phyloP scores from a whole-genome alignment of 1,140 invertebrate species.

The Bicyclus anynana region DNA sequence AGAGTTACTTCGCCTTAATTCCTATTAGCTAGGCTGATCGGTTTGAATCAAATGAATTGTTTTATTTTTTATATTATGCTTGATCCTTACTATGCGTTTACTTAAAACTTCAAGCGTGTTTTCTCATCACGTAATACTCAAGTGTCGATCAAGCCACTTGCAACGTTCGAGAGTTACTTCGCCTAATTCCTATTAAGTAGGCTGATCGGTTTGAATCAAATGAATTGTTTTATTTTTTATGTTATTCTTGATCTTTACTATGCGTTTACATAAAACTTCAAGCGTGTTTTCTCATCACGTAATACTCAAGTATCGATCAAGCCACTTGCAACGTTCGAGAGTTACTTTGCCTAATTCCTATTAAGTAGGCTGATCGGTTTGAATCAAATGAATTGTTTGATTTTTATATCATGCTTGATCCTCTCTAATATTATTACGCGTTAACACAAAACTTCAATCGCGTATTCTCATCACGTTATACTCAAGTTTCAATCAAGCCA shows the following conservation, averaged over 20 bases:
- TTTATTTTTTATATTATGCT: too few relatives aligned
- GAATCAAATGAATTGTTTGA: background rate
- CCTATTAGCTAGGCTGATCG: too few relatives aligned
- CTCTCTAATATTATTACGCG: too few relatives aligned
- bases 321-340: conserved; percentile 47
- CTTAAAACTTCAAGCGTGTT: conserved; percentile 64
- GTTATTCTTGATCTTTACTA: too few relatives aligned
- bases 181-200: conserved; percentile 4
- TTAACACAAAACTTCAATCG: too few relatives aligned
- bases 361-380: background rate
- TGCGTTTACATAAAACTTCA: conserved; percentile 65
- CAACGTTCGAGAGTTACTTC: conserved; percentile 40
- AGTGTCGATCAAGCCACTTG: conserved; percentile 50
- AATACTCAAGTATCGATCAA: conserved; percentile 50
- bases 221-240: too few relatives aligned
- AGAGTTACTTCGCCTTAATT: too few relatives aligned
- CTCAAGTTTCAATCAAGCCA: too few relatives aligned
- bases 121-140: conserved; percentile 57
- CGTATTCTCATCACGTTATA: too few relatives aligned
- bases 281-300: conserved; percentile 61
- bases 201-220: background rate
- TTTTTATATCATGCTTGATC: too few relatives aligned
- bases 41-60: too few relatives aligned
- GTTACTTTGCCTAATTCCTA: conserved; percentile 19
- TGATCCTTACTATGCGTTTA: too few relatives aligned